Evolutionary conservation across 2,113 vertebrate genomes (phyloP).

Genomic region (Vidua chalybeata): DNA sequence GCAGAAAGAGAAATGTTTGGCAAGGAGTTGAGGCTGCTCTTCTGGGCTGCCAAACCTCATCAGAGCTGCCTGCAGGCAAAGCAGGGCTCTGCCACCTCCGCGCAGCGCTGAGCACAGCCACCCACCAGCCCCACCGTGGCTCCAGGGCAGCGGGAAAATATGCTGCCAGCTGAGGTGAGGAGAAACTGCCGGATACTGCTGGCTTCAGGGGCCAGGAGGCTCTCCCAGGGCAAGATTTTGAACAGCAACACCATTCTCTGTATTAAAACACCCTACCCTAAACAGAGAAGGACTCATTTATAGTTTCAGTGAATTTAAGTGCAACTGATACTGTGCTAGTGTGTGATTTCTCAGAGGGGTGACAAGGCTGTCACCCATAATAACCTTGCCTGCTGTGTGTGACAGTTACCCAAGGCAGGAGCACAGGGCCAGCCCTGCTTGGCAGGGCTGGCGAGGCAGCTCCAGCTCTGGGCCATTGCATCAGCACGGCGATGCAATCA

Average conservation of each 20-base stretch:
- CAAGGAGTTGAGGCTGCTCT: neutral
- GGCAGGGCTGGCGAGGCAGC: neutral
- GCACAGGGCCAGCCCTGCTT: accelerated
- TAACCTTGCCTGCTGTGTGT: neutral
- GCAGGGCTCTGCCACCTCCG: neutral
- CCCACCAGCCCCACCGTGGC: neutral
- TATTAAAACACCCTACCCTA: neutral
- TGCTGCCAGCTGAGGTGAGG: neutral
- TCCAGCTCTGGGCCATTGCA: neutral
- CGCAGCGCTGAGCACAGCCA: neutral
- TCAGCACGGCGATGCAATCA: neutral
- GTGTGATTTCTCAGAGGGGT: neutral
- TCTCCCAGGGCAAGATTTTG: neutral
- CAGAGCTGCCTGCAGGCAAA: neutral
- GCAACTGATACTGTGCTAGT: accelerated
- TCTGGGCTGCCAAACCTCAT: conserved; percentile 36
- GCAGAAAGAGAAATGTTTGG: neutral
- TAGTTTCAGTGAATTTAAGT: neutral
- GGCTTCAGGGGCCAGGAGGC: neutral
- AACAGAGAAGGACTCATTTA: neutral
- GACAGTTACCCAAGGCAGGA: conserved; percentile 25
- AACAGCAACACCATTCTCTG: neutral
- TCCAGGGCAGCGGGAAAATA: neutral
- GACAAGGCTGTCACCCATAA: conserved; percentile 35
- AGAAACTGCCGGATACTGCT: accelerated